Conservation (phyloP, 2,888 invertebrate genomes). For the Agelastica alni region DNA sequence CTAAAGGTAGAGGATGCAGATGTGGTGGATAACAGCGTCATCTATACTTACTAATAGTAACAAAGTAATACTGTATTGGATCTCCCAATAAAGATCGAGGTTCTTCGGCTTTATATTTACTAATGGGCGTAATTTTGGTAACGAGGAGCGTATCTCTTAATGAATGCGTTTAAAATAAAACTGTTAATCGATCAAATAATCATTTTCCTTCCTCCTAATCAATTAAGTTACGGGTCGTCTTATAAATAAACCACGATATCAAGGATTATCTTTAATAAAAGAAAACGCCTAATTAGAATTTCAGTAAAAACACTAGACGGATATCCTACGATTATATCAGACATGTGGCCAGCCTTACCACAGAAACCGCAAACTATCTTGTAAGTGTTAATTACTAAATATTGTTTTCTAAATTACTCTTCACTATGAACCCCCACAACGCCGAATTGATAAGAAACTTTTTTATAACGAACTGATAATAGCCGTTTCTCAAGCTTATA, state of each 20-base stretch:
- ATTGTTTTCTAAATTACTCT: conserved; percentile 3
- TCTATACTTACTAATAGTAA: too few relatives aligned
- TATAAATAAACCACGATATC: conserved; percentile 20
- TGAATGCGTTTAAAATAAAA: conserved; percentile 1
- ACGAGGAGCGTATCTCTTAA: too few relatives aligned
- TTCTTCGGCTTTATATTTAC: too few relatives aligned
- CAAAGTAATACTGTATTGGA: too few relatives aligned
- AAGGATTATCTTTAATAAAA: conserved; percentile 16
- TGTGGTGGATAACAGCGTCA: too few relatives aligned
- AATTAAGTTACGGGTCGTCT: conserved; percentile 14
- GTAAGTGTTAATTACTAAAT: conserved; percentile 16
- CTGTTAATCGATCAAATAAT: conserved; percentile 12
- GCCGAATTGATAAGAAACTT: background rate
- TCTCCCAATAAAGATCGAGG: too few relatives aligned
- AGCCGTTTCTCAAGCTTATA: too few relatives aligned
- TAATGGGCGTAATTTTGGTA: too few relatives aligned
- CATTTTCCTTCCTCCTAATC: conserved; percentile 13
- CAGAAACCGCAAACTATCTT: conserved; percentile 25
- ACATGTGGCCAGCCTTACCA: conserved; percentile 19
- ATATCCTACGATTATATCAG: conserved; percentile 29
- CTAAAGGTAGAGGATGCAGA: too few relatives aligned
- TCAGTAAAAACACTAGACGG: conserved; percentile 17
- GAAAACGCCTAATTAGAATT: conserved; percentile 21
- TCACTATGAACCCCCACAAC: conserved; percentile 1
- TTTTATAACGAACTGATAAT: conserved; percentile 8